A percentile compares a stretch with the other conserved stretches of the same genome.
Evolutionary conservation across 2,113 vertebrate species (phyloP).

Genomic region (Clarias gariepinus): DNA sequence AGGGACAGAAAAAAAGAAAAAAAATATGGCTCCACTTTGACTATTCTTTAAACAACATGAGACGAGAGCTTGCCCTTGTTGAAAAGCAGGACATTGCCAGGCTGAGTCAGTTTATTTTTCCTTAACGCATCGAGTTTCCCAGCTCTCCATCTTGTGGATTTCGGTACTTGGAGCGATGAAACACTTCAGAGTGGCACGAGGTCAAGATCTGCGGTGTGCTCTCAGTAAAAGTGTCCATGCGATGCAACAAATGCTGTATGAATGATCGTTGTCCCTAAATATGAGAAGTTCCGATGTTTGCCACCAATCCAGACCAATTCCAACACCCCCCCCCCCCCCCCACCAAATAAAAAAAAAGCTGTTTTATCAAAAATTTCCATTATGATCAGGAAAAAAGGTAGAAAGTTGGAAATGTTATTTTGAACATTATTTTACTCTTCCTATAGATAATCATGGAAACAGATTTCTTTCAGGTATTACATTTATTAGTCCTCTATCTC

Average conservation of each 20-base stretch:
- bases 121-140: slow-evolving; percentile 29
- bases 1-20: not conserved
- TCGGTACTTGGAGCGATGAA: slow-evolving; percentile 3
- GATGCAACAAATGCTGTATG: not conserved
- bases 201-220: not conserved
- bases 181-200: not conserved
- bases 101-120: slow-evolving; percentile 20
- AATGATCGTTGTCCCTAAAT: not conserved
- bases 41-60: not conserved
- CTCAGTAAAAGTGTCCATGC: not conserved
- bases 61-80: not conserved
- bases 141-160: slow-evolving; percentile 29
- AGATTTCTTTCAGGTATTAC: not conserved
- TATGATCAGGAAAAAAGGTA: not conserved
- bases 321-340: no score
- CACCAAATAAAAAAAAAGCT: not conserved
- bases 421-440: not conserved
- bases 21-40: slow-evolving; percentile 1
- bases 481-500: not conserved
- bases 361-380: not conserved
- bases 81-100: not conserved
- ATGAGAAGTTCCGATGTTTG: not conserved
- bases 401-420: not conserved
- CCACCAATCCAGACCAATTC: no score
- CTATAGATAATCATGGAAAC: not conserved